Evolutionary conservation across 2,888 invertebrate species (phyloP).

Genomic region (Cerceris ruficornis): DNA sequence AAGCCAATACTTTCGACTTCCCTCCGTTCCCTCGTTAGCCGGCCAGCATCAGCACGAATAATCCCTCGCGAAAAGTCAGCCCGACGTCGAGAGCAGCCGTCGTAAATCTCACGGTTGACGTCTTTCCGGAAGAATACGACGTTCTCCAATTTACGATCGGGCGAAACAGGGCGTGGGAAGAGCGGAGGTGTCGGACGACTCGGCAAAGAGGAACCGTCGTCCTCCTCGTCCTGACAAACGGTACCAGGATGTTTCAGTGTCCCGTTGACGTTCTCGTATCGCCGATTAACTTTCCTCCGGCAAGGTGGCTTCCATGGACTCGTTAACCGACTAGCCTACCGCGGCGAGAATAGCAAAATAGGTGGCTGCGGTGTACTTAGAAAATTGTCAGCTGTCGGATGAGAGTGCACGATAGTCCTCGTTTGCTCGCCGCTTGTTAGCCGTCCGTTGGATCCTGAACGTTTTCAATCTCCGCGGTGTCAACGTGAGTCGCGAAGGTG

Average conservation of each 20-base stretch:
- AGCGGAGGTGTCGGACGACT: constrained; percentile 47
- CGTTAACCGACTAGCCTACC: constrained; percentile 7
- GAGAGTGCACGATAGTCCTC: constrained; percentile 32
- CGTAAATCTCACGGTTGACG: constrained; percentile 58
- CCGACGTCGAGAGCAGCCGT: constrained; percentile 33
- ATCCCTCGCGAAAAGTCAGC: constrained; percentile 1
- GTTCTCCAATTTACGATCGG: constrained; percentile 56
- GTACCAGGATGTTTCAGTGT: constrained; percentile 22
- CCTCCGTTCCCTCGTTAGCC: too few species aligned
- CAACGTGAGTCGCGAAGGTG: constrained; percentile 42
- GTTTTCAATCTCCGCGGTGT: constrained; percentile 41
- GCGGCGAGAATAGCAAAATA: neutral
- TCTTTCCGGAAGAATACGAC: constrained; percentile 51
- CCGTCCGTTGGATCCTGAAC: constrained; percentile 6
- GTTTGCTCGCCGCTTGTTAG: constrained; percentile 43
- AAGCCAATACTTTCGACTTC: too few species aligned
- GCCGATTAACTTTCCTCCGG: constrained; percentile 27
- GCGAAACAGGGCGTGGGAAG: constrained; percentile 46
- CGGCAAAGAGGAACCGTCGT: constrained; percentile 39
- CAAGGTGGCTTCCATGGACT: constrained; percentile 1
- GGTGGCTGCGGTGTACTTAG: constrained; percentile 20
- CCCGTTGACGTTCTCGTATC: constrained; percentile 15
- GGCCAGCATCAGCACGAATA: too few species aligned
- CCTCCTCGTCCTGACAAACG: constrained; percentile 31
- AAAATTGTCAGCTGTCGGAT: constrained; percentile 52